A percentile compares a stretch with the other conserved stretches of the same genome.
phyloP scores from a whole-genome alignment of 2,113 vertebrate species.

The Albula glossodonta region DNA sequence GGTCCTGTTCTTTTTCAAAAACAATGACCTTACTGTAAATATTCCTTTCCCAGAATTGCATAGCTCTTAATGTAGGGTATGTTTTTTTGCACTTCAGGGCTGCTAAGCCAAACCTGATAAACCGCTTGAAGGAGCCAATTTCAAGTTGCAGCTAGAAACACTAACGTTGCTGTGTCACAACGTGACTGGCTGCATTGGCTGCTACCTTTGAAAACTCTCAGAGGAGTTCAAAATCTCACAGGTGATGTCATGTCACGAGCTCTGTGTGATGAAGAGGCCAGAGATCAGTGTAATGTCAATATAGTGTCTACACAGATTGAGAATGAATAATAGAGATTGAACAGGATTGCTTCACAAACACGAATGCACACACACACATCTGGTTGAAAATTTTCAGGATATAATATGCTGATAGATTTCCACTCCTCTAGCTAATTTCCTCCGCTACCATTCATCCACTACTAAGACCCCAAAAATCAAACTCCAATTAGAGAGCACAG shows the following conservation, averaged over 20 bases:
- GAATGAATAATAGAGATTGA: background rate
- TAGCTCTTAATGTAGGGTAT: background rate
- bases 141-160: conserved; percentile 20
- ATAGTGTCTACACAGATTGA: background rate
- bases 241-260: background rate
- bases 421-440: no score
- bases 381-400: no score
- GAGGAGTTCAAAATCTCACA: background rate
- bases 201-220: background rate
- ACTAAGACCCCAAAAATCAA: no score
- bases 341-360: background rate
- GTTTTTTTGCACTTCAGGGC: background rate
- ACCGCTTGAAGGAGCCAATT: conserved; percentile 22
- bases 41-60: background rate
- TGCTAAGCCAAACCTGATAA: conserved; percentile 22
- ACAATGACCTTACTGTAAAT: background rate
- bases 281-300: background rate
- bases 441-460: no score
- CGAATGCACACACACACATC: background rate
- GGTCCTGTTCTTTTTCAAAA: background rate
- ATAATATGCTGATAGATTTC: no score
- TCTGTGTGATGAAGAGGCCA: background rate
- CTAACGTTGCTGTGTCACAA: background rate
- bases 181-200: background rate
- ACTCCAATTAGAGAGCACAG: no score